Evolutionary conservation across 2,888 invertebrate genomes (phyloP), one percentile per base, ranked within the genome.

Genomic region (Malacosoma neustria): DNA sequence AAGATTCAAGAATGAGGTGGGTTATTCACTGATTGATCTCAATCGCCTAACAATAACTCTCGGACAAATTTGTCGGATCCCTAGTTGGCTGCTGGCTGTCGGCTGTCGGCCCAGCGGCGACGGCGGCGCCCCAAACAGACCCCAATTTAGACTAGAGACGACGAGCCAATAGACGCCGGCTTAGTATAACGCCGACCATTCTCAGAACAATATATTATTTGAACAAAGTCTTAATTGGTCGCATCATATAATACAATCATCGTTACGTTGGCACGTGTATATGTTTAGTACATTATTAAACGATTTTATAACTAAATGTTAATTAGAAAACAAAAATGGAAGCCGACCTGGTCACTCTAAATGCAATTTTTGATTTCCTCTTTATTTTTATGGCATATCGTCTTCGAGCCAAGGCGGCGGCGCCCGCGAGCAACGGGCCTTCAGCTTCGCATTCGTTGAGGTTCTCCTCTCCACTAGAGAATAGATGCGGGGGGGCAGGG

Each of bases 321-420:
- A n/a, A n/a, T n/a, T n/a, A n/a, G n/a, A n/a, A n/a, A n/a, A n/a
- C n/a, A 36, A 29, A 36, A 40, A 34, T 31, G 30, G 11, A 32
- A 36, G 66, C 70, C 44, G 42, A 85, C 84, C 84, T 85, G 57
- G 67, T 42, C 44, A 80, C 58, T 70, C 76, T 73, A 63, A 72
- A 81, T 56, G 71, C 54, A 46, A 84, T 69, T 65, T 84, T 85
- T 35, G 77, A 61, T 61, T 80, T 85, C 54, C 81, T 69, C 50
- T 77, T 84, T 40, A 74, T 58, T 51, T 67, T 84, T 70, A 86
- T 67, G 73, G 85, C 84, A 64, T 75, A 65, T 63, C 84, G 74
- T 67, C 84, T 67, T 61, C 80, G 57, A 55, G 74, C 81, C 67
- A 77, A 38, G 67, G 77, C 69, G 64, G 77, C 68, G 73, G 77